A percentile compares a stretch with the other conserved stretches of the same genome.
phyloP scores from a whole-genome alignment of 2,888 invertebrate genomes.

The Adela reaumurella region DNA sequence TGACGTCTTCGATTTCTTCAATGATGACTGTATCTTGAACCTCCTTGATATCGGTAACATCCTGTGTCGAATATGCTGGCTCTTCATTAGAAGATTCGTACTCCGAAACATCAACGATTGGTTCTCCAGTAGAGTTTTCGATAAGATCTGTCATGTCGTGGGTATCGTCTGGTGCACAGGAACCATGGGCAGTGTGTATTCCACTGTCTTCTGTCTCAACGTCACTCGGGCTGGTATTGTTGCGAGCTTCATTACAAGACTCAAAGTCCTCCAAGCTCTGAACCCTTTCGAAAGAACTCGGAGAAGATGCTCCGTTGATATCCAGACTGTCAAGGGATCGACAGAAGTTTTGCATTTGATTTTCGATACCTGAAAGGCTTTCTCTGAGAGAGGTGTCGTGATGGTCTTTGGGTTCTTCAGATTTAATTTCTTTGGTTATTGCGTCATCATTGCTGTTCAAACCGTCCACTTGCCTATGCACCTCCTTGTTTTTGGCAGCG shows the following conservation, averaged over 20 bases:
- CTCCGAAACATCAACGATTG: conserved; percentile 39
- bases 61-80: conserved; percentile 17
- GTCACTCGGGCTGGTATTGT: conserved; percentile 53
- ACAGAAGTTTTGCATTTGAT: conserved; percentile 59
- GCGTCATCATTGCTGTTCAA: conserved; percentile 26
- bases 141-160: conserved; percentile 43
- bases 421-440: conserved; percentile 18
- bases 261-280: conserved; percentile 63
- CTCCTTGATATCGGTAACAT: conserved; percentile 19
- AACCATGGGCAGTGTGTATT: conserved; percentile 75
- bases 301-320: conserved; percentile 51
- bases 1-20: conserved; percentile 39
- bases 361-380: conserved; percentile 43
- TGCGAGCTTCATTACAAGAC: conserved; percentile 59
- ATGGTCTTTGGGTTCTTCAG: conserved; percentile 25
- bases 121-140: conserved; percentile 44
- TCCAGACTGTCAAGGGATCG: conserved; percentile 64
- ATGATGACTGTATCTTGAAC: conserved; percentile 35
- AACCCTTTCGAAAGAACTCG: conserved; percentile 59
- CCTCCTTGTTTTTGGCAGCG: conserved; percentile 46
- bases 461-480: conserved; percentile 40
- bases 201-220: conserved; percentile 76
- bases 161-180: conserved; percentile 72
- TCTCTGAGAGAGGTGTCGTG: conserved; percentile 32
- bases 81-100: conserved; percentile 49